These are phyloP conservation scores for Propithecus coquereli DNA, from an alignment of 2,113 vertebrate genomes.

Conservation along the genomic window DNA sequence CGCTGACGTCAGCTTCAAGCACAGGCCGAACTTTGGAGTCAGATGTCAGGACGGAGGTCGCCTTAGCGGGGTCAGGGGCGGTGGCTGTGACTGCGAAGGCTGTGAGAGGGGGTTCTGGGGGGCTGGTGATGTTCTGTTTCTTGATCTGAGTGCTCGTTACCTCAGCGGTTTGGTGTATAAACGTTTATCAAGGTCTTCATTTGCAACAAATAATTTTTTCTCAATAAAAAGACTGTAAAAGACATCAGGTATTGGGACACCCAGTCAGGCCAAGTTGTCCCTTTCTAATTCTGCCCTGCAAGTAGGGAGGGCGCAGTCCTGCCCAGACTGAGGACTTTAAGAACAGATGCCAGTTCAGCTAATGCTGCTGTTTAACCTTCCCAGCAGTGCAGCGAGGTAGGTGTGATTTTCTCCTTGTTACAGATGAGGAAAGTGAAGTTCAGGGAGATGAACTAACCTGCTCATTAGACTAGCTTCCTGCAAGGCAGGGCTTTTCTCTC, in stretches of 20 bases:
- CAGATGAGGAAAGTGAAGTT: background rate
- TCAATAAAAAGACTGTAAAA: background rate
- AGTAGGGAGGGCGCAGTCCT: background rate
- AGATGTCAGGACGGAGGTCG: background rate
- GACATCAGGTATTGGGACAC: background rate
- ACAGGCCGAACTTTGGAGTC: background rate
- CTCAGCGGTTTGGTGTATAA: background rate
- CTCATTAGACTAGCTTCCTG: background rate
- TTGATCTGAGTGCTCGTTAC: background rate
- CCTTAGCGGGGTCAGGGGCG: fast-evolving
- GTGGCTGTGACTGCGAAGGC: no score
- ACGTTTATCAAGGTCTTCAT: background rate
- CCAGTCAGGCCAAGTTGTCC: background rate
- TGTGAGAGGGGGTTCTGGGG: background rate
- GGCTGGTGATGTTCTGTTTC: background rate
- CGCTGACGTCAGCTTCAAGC: background rate
- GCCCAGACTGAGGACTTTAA: background rate
- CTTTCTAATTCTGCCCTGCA: background rate
- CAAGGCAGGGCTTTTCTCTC: background rate
- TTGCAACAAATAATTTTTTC: background rate
- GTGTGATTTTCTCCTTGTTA: background rate
- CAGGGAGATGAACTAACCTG: background rate
- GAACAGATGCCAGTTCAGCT: background rate
- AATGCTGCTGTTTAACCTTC: background rate
- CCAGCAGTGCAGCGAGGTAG: background rate